Evolutionary conservation across 2,113 vertebrate genomes (phyloP), one percentile per base, ranked within the genome.

Genomic region (Alectura lathami): DNA sequence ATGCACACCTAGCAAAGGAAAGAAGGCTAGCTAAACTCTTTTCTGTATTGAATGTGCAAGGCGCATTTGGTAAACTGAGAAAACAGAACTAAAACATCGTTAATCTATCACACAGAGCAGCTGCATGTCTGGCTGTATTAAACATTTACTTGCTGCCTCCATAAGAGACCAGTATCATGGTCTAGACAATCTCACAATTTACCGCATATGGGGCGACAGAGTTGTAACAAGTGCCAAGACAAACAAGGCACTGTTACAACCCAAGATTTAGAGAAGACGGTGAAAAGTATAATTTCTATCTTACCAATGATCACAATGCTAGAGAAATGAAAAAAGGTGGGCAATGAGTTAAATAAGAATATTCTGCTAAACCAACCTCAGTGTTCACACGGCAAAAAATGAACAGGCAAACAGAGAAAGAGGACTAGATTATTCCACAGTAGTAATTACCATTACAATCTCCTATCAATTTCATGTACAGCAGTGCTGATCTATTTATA

Each of bases 151-250:
- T 20, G 30, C 9, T 89, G 64, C 27, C 36, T 81, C 53, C 0
- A 0, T 7, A 32, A n/a, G 10, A 86, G 50, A 29, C 9, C 45
- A 54, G 29, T 30, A 29, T 29, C 51, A 29, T 30, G 29, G 51
- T 16, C 27, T 76, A 1, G 0, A 32, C 9, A 21, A 48, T 10
- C 42, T 70, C 2, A 0, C 30, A 63, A n/a, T 23, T 62, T 14
- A 73, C 9, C 3, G 0, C 23, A 42, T 34, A 21, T 36, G 17
- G 12, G 43, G 21, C 16, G 29, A 42, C 23, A 78, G 9, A 48
- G 13, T 13, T 72, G 30, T 45, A 77, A 77, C 7, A 53, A n/a
- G 5, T 30, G 8, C 13, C 32, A 64, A 82, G 70, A 42, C 17
- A 77, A 53, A 47, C 8, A 36, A 1, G 10, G 6, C 29, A 14